Base-by-base conservation (phyloP, 2,888 invertebrate species). In the Dilophus febrilis region DNA sequence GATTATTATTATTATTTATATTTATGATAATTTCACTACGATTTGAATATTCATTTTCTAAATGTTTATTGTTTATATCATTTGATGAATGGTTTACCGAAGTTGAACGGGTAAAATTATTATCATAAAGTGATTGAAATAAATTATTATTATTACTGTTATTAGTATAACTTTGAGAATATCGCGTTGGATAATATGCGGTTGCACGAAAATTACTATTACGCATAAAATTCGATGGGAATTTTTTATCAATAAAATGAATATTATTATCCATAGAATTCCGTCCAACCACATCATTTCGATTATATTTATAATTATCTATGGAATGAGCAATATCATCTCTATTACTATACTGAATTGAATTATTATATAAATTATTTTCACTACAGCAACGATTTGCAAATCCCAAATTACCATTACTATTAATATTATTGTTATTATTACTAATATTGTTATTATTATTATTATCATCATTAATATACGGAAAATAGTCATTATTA, bases 361-460 rank as follows among this genome's bases (percentile, higher is more conserved):
- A 10, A 11, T 4, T 33, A 13, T 31, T 12, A 4, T 53, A 52
- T 35, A 61, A 50, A 44, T 61, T 61, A 47, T 58, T 61, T 50
- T 61, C 61, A 47, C 61, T 61, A 42, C 56, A 58, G 58, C 60
- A 61, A 17, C 35, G 35, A 35, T 35, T 18, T n/a, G 19, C 4
- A 16, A 35, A 13, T 13, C 18, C 18, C 18, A 35, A 6, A 22
- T 17, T 13, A 17, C 14, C n/a, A 35, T 18, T 12, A 31, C 22
- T 22, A 22, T 8, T 22, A 22, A 4, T 4, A 22, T 22, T 22
- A 22, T 6, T 22, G 8, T 22, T 22, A 8, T 22, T 22, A 22
- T 4, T 22, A 22, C 22, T 6, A 22, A 22, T n/a, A n/a, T n/a
- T n/a, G n/a, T n/a, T 31, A 13, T 13, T 12, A 8, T 12, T n/a